These are phyloP conservation scores for Phyllotreta cruciferae DNA, from an alignment of 2,888 invertebrate species.

Conservation along the genomic window DNA sequence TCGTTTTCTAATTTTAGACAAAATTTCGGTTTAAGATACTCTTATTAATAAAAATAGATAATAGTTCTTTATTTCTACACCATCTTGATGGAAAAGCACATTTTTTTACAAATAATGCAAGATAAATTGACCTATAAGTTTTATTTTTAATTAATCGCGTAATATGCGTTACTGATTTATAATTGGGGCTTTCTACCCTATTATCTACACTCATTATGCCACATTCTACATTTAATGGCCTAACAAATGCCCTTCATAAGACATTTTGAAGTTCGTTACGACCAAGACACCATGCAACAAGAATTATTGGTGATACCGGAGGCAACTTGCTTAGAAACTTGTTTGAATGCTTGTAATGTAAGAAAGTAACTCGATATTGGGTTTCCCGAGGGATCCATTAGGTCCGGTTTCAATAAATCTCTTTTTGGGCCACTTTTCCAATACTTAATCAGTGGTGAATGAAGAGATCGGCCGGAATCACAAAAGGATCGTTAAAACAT, in stretches of 20 bases:
- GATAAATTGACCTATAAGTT: no score
- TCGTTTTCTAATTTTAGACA: no score
- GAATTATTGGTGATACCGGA: conserved; percentile 8
- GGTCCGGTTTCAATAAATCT: conserved; percentile 10
- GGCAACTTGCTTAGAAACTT: conserved; percentile 5
- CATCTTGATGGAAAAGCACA: no score
- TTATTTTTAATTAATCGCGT: no score
- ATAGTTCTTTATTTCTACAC: no score
- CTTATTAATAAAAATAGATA: no score
- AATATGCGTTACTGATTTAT: no score
- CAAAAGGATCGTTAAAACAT: neutral
- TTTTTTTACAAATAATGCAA: no score
- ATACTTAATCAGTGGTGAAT: conserved; percentile 8
- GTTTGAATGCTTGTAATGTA: conserved; percentile 4
- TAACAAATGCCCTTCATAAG: conserved; percentile 5
- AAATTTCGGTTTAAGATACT: no score
- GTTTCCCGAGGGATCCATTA: neutral
- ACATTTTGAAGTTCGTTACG: conserved; percentile 5
- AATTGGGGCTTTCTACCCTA: no score
- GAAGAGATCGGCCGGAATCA: neutral
- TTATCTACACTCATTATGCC: conserved; percentile 3
- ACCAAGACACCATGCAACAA: conserved; percentile 9
- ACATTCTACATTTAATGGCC: conserved; percentile 3
- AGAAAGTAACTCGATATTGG: conserved; percentile 7
- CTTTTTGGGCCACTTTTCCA: conserved; percentile 2